Evolutionary conservation across 2,797 vertebrate genomes (phyloP).

Genomic region (Poecile montanus): DNA sequence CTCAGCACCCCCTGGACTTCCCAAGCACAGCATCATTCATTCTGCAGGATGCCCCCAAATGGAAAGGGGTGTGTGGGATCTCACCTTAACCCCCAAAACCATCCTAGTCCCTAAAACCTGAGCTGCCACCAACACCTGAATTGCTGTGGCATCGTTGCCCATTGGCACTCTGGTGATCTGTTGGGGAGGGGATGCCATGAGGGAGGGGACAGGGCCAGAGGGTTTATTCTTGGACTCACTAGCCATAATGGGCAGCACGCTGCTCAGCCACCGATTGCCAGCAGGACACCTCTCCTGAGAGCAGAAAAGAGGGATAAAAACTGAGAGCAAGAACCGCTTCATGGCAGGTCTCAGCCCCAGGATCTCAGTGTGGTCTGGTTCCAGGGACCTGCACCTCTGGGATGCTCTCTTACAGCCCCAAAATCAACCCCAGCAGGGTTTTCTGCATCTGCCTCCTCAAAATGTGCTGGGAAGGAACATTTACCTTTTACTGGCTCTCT

Average conservation of each 20-base stretch:
- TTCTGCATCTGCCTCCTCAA: fast-evolving
- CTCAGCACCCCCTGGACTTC: background rate
- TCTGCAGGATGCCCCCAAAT: background rate
- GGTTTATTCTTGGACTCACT: background rate
- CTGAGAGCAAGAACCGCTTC: background rate
- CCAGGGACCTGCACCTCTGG: background rate
- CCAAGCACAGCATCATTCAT: background rate
- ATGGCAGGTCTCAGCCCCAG: background rate
- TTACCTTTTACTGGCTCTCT: background rate
- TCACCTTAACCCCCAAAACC: background rate
- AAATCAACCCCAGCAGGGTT: background rate
- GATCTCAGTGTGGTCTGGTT: background rate
- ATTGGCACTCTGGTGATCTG: fast-evolving
- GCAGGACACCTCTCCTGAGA: background rate
- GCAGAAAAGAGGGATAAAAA: background rate
- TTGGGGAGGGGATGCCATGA: background rate
- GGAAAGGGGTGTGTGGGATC: background rate
- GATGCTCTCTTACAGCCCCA: background rate
- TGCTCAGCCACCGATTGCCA: background rate
- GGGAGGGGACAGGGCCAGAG: background rate
- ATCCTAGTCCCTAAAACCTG: background rate
- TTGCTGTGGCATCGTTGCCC: fast-evolving
- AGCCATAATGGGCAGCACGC: background rate
- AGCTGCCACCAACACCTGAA: background rate
- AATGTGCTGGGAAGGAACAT: background rate